These are phyloP conservation scores for Microctenopoma stevenorrisi DNA, from an alignment of 2,797 vertebrate species.

Conservation along the genomic window DNA sequence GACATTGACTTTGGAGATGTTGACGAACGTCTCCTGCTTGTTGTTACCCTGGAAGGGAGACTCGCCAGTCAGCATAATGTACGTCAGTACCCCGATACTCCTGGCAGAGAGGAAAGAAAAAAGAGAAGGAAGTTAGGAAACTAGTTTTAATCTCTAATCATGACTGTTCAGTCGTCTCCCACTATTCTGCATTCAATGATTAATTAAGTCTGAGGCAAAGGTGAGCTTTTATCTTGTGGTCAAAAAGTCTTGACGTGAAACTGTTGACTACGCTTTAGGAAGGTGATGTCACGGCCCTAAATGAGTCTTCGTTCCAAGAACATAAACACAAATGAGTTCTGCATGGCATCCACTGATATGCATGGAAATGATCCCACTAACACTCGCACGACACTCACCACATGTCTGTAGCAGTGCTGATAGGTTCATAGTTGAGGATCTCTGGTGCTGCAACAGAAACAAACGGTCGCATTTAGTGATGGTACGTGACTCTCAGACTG, in stretches of 20 bases:
- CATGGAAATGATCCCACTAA: constrained; percentile 23
- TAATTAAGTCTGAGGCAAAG: constrained; percentile 7
- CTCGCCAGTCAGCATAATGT: constrained; percentile 87
- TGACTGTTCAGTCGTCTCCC: not conserved
- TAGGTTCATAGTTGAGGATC: constrained; percentile 87
- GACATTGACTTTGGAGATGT: constrained; percentile 86
- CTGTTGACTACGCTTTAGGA: not conserved
- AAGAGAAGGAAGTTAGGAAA: constrained; percentile 5
- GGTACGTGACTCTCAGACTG: not conserved
- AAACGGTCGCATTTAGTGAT: constrained; percentile 37
- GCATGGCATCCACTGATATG: constrained; percentile 17
- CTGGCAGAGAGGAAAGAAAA: constrained; percentile 56
- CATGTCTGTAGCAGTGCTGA: constrained; percentile 89
- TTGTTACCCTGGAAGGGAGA: constrained; percentile 86
- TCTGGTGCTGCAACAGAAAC: constrained; percentile 83
- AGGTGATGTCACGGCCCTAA: constrained; percentile 29
- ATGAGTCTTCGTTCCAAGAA: constrained; percentile 15
- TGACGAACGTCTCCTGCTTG: constrained; percentile 88
- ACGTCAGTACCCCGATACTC: constrained; percentile 84
- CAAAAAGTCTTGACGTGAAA: constrained; percentile 41
- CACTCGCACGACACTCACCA: constrained; percentile 79
- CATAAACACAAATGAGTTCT: constrained; percentile 5
- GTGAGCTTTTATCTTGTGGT: constrained; percentile 20
- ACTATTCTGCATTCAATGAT: not conserved
- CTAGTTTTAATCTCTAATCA: constrained; percentile 3